A percentile compares a stretch with the other conserved stretches of the same genome.
These are phyloP conservation scores for Campylomormyrus tamandua DNA, from an alignment of 2,113 vertebrate genomes.

Conservation along the genomic window DNA sequence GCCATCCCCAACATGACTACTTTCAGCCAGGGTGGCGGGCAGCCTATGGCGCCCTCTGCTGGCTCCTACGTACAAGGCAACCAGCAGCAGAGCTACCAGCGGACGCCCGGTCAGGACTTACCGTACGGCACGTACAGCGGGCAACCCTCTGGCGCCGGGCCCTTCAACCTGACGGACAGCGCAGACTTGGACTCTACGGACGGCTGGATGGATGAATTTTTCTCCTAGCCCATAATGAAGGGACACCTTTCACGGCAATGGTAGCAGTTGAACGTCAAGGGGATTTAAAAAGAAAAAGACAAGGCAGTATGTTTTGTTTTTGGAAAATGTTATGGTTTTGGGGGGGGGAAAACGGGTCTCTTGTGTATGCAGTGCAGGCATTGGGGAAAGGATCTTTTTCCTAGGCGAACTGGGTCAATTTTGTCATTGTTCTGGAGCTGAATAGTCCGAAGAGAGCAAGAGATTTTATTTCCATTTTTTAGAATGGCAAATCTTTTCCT, in stretches of 20 bases:
- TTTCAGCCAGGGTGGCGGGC: slow-evolving; percentile 70
- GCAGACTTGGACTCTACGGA: slow-evolving; percentile 85
- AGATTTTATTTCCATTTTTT: slow-evolving; percentile 26
- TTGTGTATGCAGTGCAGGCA: slow-evolving; percentile 38
- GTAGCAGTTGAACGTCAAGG: slow-evolving; percentile 32
- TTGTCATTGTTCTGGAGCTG: not conserved
- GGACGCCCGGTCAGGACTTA: slow-evolving; percentile 84
- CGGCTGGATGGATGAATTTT: slow-evolving; percentile 97
- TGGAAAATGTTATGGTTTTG: slow-evolving; percentile 43
- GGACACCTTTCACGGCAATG: slow-evolving; percentile 33
- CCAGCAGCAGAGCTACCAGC: slow-evolving; percentile 85
- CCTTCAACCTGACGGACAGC: slow-evolving; percentile 77
- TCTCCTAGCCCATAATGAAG: slow-evolving; percentile 78
- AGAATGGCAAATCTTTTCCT: slow-evolving; percentile 15
- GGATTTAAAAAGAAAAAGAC: slow-evolving; percentile 27
- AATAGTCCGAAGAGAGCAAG: not conserved
- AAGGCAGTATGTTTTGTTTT: slow-evolving; percentile 40
- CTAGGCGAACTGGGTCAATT: not conserved
- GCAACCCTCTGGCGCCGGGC: slow-evolving; percentile 63
- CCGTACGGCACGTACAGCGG: slow-evolving; percentile 71
- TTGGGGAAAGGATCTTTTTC: slow-evolving; percentile 31
- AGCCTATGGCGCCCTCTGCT: slow-evolving; percentile 63
- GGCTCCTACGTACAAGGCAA: slow-evolving; percentile 63
- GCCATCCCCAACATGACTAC: slow-evolving; percentile 71
- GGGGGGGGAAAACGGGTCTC: slow-evolving; percentile 34